Base-by-base conservation (phyloP, 2,113 vertebrate genomes). In the Brachypodius melanocephalos region DNA sequence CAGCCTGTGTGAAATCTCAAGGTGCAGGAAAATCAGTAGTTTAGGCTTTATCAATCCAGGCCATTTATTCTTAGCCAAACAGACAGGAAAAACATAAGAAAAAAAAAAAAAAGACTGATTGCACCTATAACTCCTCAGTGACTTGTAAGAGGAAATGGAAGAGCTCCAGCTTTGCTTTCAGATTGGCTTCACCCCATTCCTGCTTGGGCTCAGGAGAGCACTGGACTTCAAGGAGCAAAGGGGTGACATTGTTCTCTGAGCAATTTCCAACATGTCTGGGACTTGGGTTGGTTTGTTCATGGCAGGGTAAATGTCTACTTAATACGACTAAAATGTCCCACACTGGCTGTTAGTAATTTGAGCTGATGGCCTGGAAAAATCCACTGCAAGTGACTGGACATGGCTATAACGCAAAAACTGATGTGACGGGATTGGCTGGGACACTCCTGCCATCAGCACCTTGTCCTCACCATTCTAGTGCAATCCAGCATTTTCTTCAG, bases 111-210 rank as follows among this genome's bases (percentile, higher is more conserved):
- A n/a, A 0, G n/a, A 48, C 61, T 61, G 49, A 67, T 95, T 13
- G 0, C 45, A 78, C 77, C 42, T 85, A 65, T 26, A 84, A 2
- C 34, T 90, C 80, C 73, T 81, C 29, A 22, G 80, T 68, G 91
- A 61, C 77, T 85, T 20, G 1, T 89, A 94, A 94, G 26, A 43
- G 57, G 86, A 93, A 92, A 78, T 81, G 76, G 61, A 93, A 93
- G 87, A 87, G 8, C 49, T 81, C 31, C 52, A 89, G 45, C 62
- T 89, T 24, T 2, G 0, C 80, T 86, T 86, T 88, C 38, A 54
- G 75, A 59, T 49, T 24, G 22, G 34, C 59, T 88, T 95, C 48
- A 59, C 24, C 73, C 65, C 0, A 1, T 36, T 94, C 28, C 65
- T 73, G 8, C 40, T 34, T 0, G 0, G 17, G 71, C 58, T 54